A percentile compares a stretch with the other conserved stretches of the same genome.
Conservation (phyloP, 1,140 invertebrate genomes). For the Hirudo medicinalis region DNA sequence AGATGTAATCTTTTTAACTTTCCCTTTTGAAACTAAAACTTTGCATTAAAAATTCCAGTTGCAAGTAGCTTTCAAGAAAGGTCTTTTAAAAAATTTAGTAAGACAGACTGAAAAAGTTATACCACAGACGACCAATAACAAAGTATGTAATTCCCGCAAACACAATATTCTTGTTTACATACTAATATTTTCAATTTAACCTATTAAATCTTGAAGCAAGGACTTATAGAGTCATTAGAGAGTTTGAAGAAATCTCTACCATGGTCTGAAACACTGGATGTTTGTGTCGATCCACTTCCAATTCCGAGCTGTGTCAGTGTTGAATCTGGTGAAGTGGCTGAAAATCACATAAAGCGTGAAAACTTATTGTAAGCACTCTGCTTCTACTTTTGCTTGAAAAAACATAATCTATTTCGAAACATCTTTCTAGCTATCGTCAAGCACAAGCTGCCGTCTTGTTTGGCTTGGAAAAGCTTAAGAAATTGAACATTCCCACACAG, state of each 20-base stretch:
- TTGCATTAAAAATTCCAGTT: not conserved
- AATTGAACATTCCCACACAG: slow-evolving; percentile 60
- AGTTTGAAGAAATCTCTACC: slow-evolving; percentile 15
- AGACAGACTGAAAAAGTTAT: not conserved
- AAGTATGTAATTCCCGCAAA: not conserved
- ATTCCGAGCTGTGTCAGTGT: slow-evolving; percentile 53
- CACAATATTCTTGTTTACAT: not conserved
- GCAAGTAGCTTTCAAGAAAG: slow-evolving; percentile 18
- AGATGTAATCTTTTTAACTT: no score
- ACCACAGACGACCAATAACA: slow-evolving; percentile 2
- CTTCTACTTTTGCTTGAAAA: no score
- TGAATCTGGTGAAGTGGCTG: slow-evolving; percentile 56
- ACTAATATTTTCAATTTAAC: not conserved
- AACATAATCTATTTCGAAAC: no score
- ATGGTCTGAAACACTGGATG: slow-evolving; percentile 73
- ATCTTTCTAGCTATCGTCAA: slow-evolving; percentile 56
- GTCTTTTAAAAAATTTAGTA: slow-evolving; percentile 11
- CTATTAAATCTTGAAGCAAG: slow-evolving; percentile 8
- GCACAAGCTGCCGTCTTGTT: slow-evolving; percentile 72
- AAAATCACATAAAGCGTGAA: slow-evolving; percentile 88
- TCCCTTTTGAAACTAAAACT: no score
- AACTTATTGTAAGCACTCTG: slow-evolving; percentile 53
- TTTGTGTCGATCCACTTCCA: slow-evolving; percentile 58
- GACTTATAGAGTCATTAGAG: slow-evolving; percentile 7
- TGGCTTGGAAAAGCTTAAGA: slow-evolving; percentile 59